These are phyloP conservation scores for Phymorhynchus buccinoides DNA, from an alignment of 1,140 invertebrate species.

Conservation along the genomic window DNA sequence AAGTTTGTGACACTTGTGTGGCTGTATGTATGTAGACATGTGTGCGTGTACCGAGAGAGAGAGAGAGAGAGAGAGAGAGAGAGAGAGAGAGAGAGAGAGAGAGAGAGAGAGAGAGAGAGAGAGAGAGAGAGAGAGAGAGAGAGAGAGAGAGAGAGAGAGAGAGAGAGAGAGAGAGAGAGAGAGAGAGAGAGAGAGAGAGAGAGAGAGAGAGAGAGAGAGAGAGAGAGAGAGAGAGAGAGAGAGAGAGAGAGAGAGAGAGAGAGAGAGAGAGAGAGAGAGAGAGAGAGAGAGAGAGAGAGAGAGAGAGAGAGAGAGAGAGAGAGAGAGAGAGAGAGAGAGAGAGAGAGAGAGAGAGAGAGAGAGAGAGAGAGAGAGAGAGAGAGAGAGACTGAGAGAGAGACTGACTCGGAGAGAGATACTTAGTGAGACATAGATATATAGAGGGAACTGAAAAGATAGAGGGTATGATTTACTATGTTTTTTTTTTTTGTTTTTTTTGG, in stretches of 20 bases:
- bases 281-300: slow-evolving; percentile 22
- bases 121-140: not conserved
- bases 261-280: slow-evolving; percentile 19
- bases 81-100: too few relatives aligned
- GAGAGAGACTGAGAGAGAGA: not conserved
- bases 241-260: slow-evolving; percentile 59
- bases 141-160: not conserved
- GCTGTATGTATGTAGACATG: too few relatives aligned
- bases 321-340: slow-evolving; percentile 2
- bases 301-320: slow-evolving; percentile 29
- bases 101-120: not conserved
- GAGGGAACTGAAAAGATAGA: too few relatives aligned
- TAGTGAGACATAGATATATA: not conserved
- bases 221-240: slow-evolving; percentile 74
- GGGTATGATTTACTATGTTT: too few relatives aligned
- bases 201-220: slow-evolving; percentile 62
- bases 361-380: slow-evolving; percentile 5
- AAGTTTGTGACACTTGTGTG: too few relatives aligned
- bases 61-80: not conserved
- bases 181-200: slow-evolving; percentile 57
- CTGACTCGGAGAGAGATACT: not conserved
- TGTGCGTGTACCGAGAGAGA: too few relatives aligned
- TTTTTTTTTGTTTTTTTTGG: too few relatives aligned
- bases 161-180: not conserved
- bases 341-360: not conserved